Base-by-base conservation (phyloP, 2,888 invertebrate species). In the Lycaena phlaeas region DNA sequence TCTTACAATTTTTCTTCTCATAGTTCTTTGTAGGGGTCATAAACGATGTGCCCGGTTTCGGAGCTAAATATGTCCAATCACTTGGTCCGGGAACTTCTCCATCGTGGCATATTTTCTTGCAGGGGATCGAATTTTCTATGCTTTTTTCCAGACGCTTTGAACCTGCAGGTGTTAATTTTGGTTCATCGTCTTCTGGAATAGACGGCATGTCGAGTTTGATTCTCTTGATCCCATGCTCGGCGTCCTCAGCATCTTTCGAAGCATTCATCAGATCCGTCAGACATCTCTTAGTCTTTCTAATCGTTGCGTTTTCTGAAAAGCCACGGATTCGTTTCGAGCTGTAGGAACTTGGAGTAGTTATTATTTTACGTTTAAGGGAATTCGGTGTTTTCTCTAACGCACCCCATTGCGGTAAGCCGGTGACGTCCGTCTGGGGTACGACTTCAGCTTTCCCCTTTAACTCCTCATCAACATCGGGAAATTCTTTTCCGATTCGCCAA, bases 401-500 rank as follows among this genome's bases (percentile, higher is more conserved):
- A 45, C 51, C 68, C 69, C 75, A 71, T 7, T 55, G 56, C 3
- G 69, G 69, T 26, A 58, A 41, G 10, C 59, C 47, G 42, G 70
- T 59, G 9, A 57, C 45, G 37, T 64, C 66, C 1, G 52, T 36
- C 26, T 61, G 60, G 4, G 69, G 69, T 4, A 57, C 62, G 1
- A 46, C 27, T 22, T 56, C 56, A 2, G 51, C 53, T 3, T 36
- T 49, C 14, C 89, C 89, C 3, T 68, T 61, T 34, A 76, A 67
- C 30, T 70, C 68, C 2, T 58, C 50, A 7, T 62, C 56, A 9
- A 69, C 3, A 61, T 64, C 39, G 62, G 64, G 57, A 11, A 75
- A 56, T 50, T 88, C 88, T 1, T 68, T 68, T 0, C 90, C 90
- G 27, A 92, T 72, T 34, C 90, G 84, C 94, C 94, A 94, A 38